Conservation (phyloP, 2,113 vertebrate genomes). For the Bothrops jararaca region DNA sequence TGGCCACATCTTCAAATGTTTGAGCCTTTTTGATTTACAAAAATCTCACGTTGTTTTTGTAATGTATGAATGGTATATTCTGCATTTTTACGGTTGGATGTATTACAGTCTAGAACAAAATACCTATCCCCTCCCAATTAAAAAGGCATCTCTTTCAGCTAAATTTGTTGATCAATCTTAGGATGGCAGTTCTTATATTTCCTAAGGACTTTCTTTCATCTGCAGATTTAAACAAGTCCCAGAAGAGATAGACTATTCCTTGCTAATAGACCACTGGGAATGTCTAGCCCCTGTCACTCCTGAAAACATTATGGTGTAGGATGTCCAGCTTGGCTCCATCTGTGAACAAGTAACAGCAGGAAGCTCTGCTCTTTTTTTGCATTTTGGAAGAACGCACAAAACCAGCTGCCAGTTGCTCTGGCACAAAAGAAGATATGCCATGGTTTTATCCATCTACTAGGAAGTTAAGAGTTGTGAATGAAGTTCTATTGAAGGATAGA, state of each 20-base stretch:
- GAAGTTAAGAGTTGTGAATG: no score
- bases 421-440: background rate
- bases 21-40: background rate
- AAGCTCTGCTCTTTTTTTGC: background rate
- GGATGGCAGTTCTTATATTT: background rate
- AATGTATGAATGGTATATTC: background rate
- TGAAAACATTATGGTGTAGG: background rate
- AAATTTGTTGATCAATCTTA: background rate
- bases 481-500: background rate
- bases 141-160: background rate
- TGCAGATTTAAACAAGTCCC: background rate
- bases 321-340: background rate
- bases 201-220: background rate
- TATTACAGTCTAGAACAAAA: background rate
- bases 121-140: background rate
- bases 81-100: background rate
- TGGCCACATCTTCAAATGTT: background rate
- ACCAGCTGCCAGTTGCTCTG: background rate
- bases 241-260: background rate
- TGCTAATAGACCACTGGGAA: background rate
- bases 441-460: background rate
- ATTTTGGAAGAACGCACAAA: background rate
- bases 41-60: background rate
- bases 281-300: background rate
- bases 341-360: background rate